Conservation (phyloP, 2,797 vertebrate genomes). For the Falco concolor region DNA sequence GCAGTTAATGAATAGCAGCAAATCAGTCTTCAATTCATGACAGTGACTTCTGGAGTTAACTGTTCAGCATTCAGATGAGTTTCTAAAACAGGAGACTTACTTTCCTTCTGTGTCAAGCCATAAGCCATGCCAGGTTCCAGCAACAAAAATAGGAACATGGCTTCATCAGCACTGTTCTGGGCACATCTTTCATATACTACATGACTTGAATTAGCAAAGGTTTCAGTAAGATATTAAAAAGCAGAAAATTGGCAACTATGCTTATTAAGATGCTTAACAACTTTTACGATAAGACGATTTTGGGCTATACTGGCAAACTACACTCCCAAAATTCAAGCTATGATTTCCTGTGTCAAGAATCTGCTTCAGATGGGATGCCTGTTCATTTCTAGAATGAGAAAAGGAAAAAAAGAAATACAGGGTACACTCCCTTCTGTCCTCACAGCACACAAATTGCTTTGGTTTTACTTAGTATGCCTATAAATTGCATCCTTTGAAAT, state of each 20-base stretch:
- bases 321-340: not conserved
- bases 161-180: not conserved
- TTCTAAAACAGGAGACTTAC: not conserved
- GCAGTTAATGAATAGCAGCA: not conserved
- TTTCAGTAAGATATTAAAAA: not conserved
- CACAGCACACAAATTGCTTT: not conserved
- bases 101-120: not conserved
- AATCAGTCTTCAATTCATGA: not conserved
- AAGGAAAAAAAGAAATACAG: not conserved
- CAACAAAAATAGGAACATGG: not conserved
- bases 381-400: not conserved
- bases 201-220: not conserved
- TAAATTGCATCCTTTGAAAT: not conserved
- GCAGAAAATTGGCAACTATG: not conserved
- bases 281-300: not conserved
- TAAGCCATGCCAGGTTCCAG: not conserved
- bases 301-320: not conserved
- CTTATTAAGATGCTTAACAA: not conserved
- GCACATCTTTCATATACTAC: not conserved
- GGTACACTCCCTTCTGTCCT: not conserved
- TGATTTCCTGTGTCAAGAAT: not conserved
- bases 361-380: not conserved
- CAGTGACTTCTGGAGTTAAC: not conserved
- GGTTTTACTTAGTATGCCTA: not conserved
- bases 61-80: not conserved